phyloP scores from a whole-genome alignment of 1,140 invertebrate genomes.

The Liolophura sinensis region DNA sequence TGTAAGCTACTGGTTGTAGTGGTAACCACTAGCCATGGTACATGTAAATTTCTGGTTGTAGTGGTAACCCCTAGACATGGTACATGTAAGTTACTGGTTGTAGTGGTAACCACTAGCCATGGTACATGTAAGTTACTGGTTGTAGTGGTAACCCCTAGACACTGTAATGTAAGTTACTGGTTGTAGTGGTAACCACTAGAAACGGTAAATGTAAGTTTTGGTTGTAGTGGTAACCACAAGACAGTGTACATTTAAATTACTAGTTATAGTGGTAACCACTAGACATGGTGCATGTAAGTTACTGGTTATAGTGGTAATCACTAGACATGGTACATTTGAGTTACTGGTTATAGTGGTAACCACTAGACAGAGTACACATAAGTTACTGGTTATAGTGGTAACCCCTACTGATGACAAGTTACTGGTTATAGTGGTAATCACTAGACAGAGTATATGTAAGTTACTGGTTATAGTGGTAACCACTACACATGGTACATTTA shows the following conservation, averaged over 20 bases:
- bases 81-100: not conserved
- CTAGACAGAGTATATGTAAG: too few relatives aligned
- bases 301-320: not conserved
- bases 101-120: not conserved
- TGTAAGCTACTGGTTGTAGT: not conserved
- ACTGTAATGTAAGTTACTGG: not conserved
- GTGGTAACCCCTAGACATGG: not conserved
- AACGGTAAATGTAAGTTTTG: constrained; percentile 63
- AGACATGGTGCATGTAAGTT: not conserved
- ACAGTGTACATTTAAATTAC: not conserved
- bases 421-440: too few relatives aligned
- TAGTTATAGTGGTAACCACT: not conserved
- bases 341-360: not conserved
- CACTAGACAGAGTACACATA: not conserved
- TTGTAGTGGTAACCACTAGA: constrained; percentile 70
- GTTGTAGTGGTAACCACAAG: not conserved
- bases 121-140: not conserved
- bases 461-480: too few relatives aligned
- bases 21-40: constrained; percentile 78
- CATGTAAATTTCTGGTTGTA: constrained; percentile 2
- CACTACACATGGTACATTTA: too few relatives aligned
- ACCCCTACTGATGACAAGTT: too few relatives aligned
- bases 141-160: not conserved
- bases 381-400: not conserved
- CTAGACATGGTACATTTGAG: not conserved